Conservation (phyloP, 2,113 vertebrate genomes). For the Corythornis vintsioides region DNA sequence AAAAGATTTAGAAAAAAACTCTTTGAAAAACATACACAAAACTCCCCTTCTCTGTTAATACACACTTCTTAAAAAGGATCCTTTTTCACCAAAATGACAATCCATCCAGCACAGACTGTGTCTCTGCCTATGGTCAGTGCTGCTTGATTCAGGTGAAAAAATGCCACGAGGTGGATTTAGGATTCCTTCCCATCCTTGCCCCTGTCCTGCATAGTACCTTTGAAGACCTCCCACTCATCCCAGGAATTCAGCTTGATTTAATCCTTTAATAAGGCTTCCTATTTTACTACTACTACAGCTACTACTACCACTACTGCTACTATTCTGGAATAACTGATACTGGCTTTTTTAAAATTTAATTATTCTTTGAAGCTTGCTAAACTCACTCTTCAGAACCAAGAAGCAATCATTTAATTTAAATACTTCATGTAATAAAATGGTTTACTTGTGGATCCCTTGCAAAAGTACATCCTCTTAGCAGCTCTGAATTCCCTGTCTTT, state of each 20-base stretch:
- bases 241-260: conserved; percentile 11
- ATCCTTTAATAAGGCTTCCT: not conserved
- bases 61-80: not conserved
- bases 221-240: not conserved
- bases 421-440: not conserved
- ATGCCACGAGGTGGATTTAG: not conserved
- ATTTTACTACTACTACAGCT: not conserved
- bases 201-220: not conserved
- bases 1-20: not conserved
- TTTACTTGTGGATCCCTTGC: not conserved
- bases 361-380: not conserved
- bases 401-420: conserved; percentile 11
- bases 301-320: not conserved
- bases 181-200: not conserved
- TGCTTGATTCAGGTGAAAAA: not conserved
- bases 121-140: not conserved
- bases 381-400: not conserved
- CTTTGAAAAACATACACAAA: conserved; percentile 3
- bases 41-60: not conserved
- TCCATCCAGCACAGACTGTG: not conserved
- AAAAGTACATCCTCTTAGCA: not conserved
- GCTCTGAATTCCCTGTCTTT: conserved; percentile 1
- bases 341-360: not conserved
- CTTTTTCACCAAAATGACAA: not conserved
- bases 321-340: not conserved